Percentiles rank a stretch among this genome's conserved stretches.
These are phyloP conservation scores for Melanotaenia duboulayi DNA, from an alignment of 2,113 vertebrate species.

Conservation along the genomic window DNA sequence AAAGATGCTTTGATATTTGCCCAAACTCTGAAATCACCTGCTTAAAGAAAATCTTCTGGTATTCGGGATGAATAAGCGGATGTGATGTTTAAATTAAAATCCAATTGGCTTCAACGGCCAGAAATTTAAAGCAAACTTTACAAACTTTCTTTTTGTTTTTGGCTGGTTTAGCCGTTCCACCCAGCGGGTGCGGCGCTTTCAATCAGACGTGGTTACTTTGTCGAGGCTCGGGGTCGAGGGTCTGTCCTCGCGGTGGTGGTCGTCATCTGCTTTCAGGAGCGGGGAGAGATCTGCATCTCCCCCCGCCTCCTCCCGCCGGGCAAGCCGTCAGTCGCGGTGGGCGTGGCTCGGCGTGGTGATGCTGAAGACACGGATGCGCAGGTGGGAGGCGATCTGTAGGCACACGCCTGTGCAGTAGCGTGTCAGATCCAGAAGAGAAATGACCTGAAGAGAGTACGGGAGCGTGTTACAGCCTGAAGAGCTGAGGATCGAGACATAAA, in stretches of 20 bases:
- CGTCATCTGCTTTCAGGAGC: constrained; percentile 75
- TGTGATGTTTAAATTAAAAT: constrained; percentile 37
- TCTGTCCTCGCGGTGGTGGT: constrained; percentile 44
- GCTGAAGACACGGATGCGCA: constrained; percentile 95
- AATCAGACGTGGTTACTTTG: constrained; percentile 70
- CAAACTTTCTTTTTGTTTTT: not conserved
- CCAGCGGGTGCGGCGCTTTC: constrained; percentile 45
- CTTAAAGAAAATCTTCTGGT: constrained; percentile 50
- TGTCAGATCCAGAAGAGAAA: constrained; percentile 91
- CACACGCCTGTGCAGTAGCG: constrained; percentile 92
- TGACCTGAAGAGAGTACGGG: constrained; percentile 76
- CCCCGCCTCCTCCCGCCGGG: constrained; percentile 89
- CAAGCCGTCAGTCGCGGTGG: constrained; percentile 91
- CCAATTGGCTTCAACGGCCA: not conserved
- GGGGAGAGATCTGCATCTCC: constrained; percentile 73
- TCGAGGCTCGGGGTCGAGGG: constrained; percentile 73
- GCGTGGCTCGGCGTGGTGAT: constrained; percentile 85
- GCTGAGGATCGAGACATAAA: no score
- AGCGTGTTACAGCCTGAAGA: no score
- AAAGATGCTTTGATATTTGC: constrained; percentile 45
- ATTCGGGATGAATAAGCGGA: constrained; percentile 46
- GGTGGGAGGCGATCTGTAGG: constrained; percentile 94
- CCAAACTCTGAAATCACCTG: constrained; percentile 26
- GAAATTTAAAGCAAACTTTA: constrained; percentile 27
- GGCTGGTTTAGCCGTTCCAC: constrained; percentile 25